phyloP scores from a whole-genome alignment of 2,797 vertebrate genomes.

The Halcyon badia region DNA sequence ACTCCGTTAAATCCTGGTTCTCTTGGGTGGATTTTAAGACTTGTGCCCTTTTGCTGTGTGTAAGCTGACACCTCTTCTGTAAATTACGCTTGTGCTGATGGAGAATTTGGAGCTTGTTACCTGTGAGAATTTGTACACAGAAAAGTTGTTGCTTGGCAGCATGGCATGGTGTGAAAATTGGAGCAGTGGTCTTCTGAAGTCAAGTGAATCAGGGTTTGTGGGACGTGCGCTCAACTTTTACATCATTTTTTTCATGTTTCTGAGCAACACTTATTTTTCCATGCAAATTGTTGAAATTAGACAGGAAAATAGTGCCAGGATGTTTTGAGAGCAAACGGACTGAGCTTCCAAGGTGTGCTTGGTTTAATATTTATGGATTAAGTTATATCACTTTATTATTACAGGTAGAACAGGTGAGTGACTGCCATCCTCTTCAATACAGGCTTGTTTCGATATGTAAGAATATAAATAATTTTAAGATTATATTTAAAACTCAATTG shows the following conservation, averaged over 20 bases:
- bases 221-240: not conserved
- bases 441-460: not conserved
- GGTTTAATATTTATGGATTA: not conserved
- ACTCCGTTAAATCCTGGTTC: not conserved
- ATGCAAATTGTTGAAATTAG: not conserved
- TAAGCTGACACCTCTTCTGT: not conserved
- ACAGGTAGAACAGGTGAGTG: not conserved
- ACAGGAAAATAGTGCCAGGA: not conserved
- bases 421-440: not conserved
- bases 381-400: not conserved
- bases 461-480: not conserved
- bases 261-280: not conserved
- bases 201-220: not conserved
- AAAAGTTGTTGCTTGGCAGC: not conserved
- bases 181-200: not conserved
- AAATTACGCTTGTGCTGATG: not conserved
- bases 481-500: not conserved
- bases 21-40: not conserved
- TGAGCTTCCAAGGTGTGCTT: not conserved
- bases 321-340: not conserved
- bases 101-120: not conserved
- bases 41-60: not conserved
- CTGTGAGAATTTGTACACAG: not conserved
- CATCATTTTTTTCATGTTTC: not conserved
- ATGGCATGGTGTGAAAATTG: fast-evolving